Evolutionary conservation across 2,888 invertebrate genomes (phyloP).

Genomic region (Chloroclysta siterata): DNA sequence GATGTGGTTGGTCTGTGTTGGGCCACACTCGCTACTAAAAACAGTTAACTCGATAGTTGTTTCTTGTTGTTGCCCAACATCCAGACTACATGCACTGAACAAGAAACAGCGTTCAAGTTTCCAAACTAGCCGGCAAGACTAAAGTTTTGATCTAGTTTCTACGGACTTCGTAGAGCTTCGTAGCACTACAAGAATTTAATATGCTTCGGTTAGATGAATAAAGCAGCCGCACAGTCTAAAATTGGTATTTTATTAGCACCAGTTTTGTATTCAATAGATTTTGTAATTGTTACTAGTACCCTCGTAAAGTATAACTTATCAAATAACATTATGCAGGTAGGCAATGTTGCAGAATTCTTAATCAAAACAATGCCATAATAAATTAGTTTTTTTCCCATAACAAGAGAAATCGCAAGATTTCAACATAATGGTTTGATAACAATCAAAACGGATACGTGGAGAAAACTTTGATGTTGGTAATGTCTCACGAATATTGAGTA

Average conservation of each 20-base stretch:
- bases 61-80: slow-evolving; percentile 39
- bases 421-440: neutral
- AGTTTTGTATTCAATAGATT: neutral
- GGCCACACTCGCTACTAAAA: slow-evolving; percentile 35
- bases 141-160: slow-evolving; percentile 45
- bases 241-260: neutral
- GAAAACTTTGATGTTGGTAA: slow-evolving; percentile 40
- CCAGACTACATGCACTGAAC: slow-evolving; percentile 34
- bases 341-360: slow-evolving; percentile 13
- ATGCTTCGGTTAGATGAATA: slow-evolving; percentile 8
- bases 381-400: neutral
- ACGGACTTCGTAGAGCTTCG: slow-evolving; percentile 58
- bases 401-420: neutral
- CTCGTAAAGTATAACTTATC: neutral
- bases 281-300: slow-evolving; percentile 1
- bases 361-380: slow-evolving; percentile 12
- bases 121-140: slow-evolving; percentile 39
- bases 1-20: slow-evolving; percentile 41
- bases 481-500: slow-evolving; percentile 68
- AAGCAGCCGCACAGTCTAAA: slow-evolving; percentile 9
- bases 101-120: slow-evolving; percentile 40
- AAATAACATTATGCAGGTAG: slow-evolving; percentile 15
- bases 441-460: slow-evolving; percentile 6
- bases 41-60: slow-evolving; percentile 41
- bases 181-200: slow-evolving; percentile 43